phyloP scores from a whole-genome alignment of 2,888 invertebrate species.

The Tipula lateralis region DNA sequence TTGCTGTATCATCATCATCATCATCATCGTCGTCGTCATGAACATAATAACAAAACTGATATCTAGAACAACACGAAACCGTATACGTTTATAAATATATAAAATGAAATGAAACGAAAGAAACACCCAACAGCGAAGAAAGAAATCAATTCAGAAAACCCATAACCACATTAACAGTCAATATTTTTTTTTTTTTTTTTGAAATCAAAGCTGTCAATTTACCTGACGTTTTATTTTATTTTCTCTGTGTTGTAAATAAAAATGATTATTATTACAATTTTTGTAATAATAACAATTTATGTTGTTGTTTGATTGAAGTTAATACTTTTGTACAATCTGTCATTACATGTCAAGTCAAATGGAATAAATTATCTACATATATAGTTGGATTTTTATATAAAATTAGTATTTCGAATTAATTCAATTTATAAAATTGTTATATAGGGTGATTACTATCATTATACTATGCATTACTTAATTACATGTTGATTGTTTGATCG shows the following conservation, averaged over 20 bases:
- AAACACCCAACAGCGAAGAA: neutral
- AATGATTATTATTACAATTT: neutral
- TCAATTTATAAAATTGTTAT: neutral
- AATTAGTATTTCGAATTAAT: neutral
- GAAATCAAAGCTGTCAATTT: constrained; percentile 5
- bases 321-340: constrained; percentile 28
- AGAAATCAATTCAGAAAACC: neutral
- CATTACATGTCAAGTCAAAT: neutral
- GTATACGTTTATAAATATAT: neutral
- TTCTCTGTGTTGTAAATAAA: neutral
- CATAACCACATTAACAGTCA: constrained; percentile 11
- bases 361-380: neutral
- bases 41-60: neutral
- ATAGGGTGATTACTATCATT: neutral
- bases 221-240: neutral
- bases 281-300: neutral
- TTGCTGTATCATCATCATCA: neutral
- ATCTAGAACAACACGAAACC: neutral
- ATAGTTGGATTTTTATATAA: neutral
- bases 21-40: neutral
- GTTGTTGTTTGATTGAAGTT: constrained; percentile 26
- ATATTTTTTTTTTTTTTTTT: neutral
- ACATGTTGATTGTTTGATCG: neutral
- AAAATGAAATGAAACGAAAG: neutral
- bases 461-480: neutral